Evolutionary conservation across 2,113 vertebrate genomes (phyloP), one percentile per base, ranked within the genome.

Genomic region (Coryphaenoides rupestris): DNA sequence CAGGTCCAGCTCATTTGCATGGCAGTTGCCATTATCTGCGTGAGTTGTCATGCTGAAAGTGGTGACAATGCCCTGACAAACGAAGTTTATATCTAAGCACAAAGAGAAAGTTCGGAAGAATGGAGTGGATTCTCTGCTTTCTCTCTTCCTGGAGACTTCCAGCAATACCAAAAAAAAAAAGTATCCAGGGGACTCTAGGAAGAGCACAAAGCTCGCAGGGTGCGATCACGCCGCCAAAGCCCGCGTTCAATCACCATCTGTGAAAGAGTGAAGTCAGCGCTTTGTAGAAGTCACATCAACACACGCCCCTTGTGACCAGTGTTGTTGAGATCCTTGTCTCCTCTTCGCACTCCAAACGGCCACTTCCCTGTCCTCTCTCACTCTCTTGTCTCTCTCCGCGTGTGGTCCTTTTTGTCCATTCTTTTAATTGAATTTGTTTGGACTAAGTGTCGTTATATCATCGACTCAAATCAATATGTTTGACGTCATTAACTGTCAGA

Each of bases 81-180:
- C n/a, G 82, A 89, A 89, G 88, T 91, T 88, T 89, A 88, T 89
- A 88, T 89, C 80, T 83, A 79, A 83, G 74, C 80, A 85, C 76
- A 88, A 85, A 84, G 78, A 86, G n/a, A 72, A 86, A 86, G 76
- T 86, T 83, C 46, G 65, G 76, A 81, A 85, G 79, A 86, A 88
- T 81, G 53, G 80, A 84, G 79, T 74, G 76, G 78, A 77, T 87
- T 85, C 76, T 73, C 69, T 68, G 62, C 68, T 79, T 73, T 65
- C 66, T 68, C 55, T 81, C 63, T 67, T 75, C 75, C 74, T 60
- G 69, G 60, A 79, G 68, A 72, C 65, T 64, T 60, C 73, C 75
- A 73, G 82, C 74, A 71, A 68, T 70, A 72, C 67, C 75, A 52
- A 52, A 52, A n/a, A 19, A 3, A 54, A 54, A 19, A 19, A 21